Percentiles rank a stretch among this genome's conserved stretches.
phyloP scores from a whole-genome alignment of 2,113 vertebrate species.

The Oreochromis aureus region DNA sequence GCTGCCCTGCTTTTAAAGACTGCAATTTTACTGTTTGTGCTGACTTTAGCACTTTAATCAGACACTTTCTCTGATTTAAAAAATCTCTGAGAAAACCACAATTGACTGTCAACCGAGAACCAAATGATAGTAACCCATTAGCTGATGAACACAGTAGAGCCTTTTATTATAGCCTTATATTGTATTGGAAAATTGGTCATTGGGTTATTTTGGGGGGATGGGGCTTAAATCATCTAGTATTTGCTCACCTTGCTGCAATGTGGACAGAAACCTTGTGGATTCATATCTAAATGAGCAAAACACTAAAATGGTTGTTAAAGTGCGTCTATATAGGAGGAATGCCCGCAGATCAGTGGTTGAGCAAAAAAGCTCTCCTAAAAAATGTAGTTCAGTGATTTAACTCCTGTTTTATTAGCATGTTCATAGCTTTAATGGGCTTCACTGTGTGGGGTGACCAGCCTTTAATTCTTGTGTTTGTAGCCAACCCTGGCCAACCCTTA shows the following conservation, averaged over 20 bases:
- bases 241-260: background rate
- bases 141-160: background rate
- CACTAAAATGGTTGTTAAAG: background rate
- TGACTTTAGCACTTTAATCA: background rate
- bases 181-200: background rate
- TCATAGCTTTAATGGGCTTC: background rate
- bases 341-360: background rate
- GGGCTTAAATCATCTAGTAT: background rate
- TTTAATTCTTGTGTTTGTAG: background rate
- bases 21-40: background rate
- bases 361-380: background rate
- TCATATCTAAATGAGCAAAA: background rate
- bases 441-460: background rate
- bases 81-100: background rate
- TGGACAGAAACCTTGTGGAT: background rate
- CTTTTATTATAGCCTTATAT: background rate
- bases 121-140: background rate
- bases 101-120: background rate
- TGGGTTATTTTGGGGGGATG: background rate
- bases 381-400: background rate
- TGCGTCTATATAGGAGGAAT: background rate
- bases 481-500: background rate
- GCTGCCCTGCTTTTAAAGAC: background rate
- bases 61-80: background rate
- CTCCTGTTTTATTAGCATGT: background rate